Conservation (phyloP, 2,888 invertebrate genomes). For the Prosopocoilus inquinatus region DNA sequence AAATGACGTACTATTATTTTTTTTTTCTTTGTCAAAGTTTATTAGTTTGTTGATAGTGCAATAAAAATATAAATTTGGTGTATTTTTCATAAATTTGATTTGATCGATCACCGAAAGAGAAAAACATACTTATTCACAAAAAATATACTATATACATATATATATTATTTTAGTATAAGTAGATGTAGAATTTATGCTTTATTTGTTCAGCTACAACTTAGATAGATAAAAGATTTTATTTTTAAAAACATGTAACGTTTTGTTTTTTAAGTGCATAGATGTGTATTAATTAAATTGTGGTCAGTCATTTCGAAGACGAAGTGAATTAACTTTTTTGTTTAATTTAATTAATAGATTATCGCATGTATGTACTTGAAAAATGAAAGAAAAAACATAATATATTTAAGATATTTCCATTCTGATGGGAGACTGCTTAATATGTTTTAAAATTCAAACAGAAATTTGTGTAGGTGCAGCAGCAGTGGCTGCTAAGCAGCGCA, state of each 20-base stretch:
- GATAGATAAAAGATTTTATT: constrained; percentile 5
- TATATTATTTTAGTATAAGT: too few relatives aligned
- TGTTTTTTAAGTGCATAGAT: constrained; percentile 8
- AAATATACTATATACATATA: too few relatives aligned
- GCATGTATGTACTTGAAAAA: too few relatives aligned
- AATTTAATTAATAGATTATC: too few relatives aligned
- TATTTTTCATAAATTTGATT: too few relatives aligned
- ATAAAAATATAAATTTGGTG: constrained; percentile 1
- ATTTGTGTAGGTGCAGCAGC: constrained; percentile 74
- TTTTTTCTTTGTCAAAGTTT: constrained; percentile 11
- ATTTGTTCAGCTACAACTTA: constrained; percentile 11
- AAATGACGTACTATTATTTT: constrained; percentile 8
- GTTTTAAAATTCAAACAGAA: neutral
- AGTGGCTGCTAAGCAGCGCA: constrained; percentile 75
- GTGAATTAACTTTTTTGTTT: too few relatives aligned
- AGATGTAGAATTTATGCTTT: neutral
- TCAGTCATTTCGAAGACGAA: too few relatives aligned
- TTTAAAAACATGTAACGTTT: constrained; percentile 7
- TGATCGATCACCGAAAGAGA: too few relatives aligned
- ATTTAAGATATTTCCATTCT: too few relatives aligned
- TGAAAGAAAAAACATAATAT: too few relatives aligned
- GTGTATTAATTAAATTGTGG: constrained; percentile 3
- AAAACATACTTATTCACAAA: too few relatives aligned
- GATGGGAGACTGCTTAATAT: constrained; percentile 13
- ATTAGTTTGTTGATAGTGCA: constrained; percentile 17